Percentiles rank a stretch among this genome's conserved stretches.
These are phyloP conservation scores for Sericinus montela DNA, from an alignment of 2,888 invertebrate genomes.

Conservation along the genomic window DNA sequence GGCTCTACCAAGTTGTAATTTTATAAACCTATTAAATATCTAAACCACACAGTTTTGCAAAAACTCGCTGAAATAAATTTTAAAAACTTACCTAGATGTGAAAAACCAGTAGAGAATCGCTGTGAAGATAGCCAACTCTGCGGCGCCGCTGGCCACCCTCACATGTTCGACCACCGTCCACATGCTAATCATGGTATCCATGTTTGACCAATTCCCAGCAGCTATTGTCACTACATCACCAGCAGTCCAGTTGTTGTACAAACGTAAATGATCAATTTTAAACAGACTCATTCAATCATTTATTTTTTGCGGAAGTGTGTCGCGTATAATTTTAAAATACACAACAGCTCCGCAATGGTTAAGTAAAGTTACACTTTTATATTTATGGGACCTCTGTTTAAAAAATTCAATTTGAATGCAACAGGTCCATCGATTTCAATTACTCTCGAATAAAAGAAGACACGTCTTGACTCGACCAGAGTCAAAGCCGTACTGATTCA, in stretches of 20 bases:
- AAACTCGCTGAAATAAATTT: too few species aligned
- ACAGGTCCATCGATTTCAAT: conserved; percentile 15
- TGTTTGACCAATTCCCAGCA: conserved; percentile 40
- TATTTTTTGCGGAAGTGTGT: neutral
- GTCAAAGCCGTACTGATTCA: conserved; percentile 24
- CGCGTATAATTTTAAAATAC: neutral
- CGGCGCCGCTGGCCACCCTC: conserved; percentile 78
- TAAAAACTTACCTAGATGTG: conserved; percentile 74
- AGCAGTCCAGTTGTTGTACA: conserved; percentile 46
- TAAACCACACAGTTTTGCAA: too few species aligned
- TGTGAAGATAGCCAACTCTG: conserved; percentile 81
- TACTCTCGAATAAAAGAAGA: neutral
- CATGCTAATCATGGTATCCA: conserved; percentile 70
- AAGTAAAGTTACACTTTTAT: neutral
- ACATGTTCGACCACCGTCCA: conserved; percentile 73
- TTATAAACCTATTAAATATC: too few species aligned
- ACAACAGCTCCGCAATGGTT: neutral
- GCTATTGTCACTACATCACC: conserved; percentile 59
- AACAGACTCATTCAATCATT: conserved; percentile 22
- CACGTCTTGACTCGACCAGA: conserved; percentile 20
- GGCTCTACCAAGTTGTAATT: too few species aligned
- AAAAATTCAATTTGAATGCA: neutral
- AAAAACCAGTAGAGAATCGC: conserved; percentile 82
- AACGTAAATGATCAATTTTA: conserved; percentile 44
- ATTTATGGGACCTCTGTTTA: neutral